Evolutionary conservation across 37 sponge, comb jelly and placozoan genomes (phyloP), one percentile per base, ranked within the genome.

Genomic region (Beroe forskalii): DNA sequence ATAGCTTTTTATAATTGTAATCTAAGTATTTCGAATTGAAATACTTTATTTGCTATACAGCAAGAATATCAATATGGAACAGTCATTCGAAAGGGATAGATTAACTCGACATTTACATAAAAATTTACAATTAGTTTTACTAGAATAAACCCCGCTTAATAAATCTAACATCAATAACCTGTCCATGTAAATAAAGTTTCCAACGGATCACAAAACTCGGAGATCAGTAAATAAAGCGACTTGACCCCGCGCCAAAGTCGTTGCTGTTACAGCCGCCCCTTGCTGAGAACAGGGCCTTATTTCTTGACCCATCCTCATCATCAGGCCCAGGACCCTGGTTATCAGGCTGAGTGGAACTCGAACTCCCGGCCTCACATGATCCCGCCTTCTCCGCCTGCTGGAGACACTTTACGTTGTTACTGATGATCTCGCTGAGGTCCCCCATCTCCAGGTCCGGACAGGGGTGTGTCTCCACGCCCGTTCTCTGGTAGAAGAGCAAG

Each of bases 151-250:
- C n/a, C n/a, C n/a, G n/a, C n/a, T n/a, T n/a, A n/a, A n/a, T n/a
- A n/a, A n/a, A n/a, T n/a, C n/a, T n/a, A n/a, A n/a, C n/a, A n/a
- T n/a, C n/a, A n/a, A n/a, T n/a, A n/a, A n/a, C n/a, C n/a, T n/a
- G n/a, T n/a, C n/a, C n/a, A n/a, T n/a, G n/a, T n/a, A n/a, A n/a
- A n/a, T n/a, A n/a, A n/a, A n/a, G n/a, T n/a, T n/a, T n/a, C n/a
- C n/a, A n/a, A n/a, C n/a, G n/a, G n/a, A n/a, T n/a, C n/a, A n/a
- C n/a, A n/a, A n/a, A n/a, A n/a, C n/a, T n/a, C n/a, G n/a, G n/a
- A n/a, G n/a, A n/a, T 80, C 55, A 80, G 55, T 44, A 80, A 80
- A 80, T 80, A 38, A 44, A 80, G 9, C 86, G 12, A 37, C 86
- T 80, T 4, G 86, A 80, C 19, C 86, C 86, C 0, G 86, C 48